Evolutionary conservation across 2,888 invertebrate species (phyloP).

Genomic region (Eilema sororculum): DNA sequence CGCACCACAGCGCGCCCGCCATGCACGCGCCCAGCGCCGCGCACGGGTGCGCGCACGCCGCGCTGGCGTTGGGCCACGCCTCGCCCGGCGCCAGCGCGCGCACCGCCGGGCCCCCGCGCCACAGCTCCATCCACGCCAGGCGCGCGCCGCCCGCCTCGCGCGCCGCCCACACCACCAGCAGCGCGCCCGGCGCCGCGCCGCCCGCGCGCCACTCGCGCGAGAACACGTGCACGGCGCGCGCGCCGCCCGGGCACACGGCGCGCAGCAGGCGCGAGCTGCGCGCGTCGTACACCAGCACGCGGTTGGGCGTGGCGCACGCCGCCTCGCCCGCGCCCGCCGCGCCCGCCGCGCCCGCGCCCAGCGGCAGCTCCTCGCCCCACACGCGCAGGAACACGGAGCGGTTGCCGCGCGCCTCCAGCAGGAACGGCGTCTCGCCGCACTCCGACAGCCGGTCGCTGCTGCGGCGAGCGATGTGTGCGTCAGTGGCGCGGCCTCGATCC

Average conservation of each 20-base stretch:
- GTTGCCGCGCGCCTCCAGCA: slow-evolving; percentile 92
- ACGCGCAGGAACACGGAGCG: slow-evolving; percentile 93
- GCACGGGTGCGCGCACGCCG: slow-evolving; percentile 81
- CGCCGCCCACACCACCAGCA: slow-evolving; percentile 94
- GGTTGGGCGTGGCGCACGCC: slow-evolving; percentile 92
- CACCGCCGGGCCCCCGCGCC: slow-evolving; percentile 75
- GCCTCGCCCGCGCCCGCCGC: slow-evolving; percentile 85
- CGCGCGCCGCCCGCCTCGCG: slow-evolving; percentile 93
- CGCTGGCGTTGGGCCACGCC: slow-evolving; percentile 73
- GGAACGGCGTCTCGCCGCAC: slow-evolving; percentile 92
- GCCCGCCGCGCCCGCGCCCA: slow-evolving; percentile 75
- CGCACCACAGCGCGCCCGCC: slow-evolving; percentile 91
- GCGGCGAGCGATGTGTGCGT: background rate
- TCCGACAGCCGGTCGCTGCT: slow-evolving; percentile 69
- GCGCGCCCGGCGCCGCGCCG: slow-evolving; percentile 88
- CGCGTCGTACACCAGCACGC: slow-evolving; percentile 93
- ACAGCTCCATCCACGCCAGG: slow-evolving; percentile 90
- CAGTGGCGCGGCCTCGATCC: background rate
- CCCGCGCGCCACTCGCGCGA: slow-evolving; percentile 91
- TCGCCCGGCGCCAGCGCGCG: slow-evolving; percentile 90
- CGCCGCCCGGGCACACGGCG: slow-evolving; percentile 90
- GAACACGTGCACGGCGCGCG: slow-evolving; percentile 91
- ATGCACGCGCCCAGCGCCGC: slow-evolving; percentile 93
- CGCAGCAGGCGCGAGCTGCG: slow-evolving; percentile 88
- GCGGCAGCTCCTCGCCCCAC: slow-evolving; percentile 93